Evolutionary conservation across 1,140 invertebrate species (phyloP), one percentile per base, ranked within the genome.

Genomic region (Archivesica marissinica): DNA sequence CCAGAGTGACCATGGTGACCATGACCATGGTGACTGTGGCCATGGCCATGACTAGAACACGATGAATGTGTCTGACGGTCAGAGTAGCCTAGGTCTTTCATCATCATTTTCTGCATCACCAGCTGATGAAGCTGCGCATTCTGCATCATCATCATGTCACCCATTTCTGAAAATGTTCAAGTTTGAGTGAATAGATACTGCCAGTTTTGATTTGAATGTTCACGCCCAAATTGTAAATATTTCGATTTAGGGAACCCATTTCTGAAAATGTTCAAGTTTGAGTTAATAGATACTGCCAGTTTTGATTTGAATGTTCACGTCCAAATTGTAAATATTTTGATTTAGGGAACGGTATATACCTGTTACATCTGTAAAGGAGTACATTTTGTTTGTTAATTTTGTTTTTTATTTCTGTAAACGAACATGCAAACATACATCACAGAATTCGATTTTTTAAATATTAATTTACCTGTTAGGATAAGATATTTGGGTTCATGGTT

Each of bases 131-230:
- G 86, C 87, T 92, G 91, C 15, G 90, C 91, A 66, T 91, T 91
- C 82, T 92, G 89, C 79, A 92, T 87, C 91, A 92, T 90, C 91
- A 92, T 91, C 89, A 92, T 89, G 35, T 92, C 91, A 80, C 90
- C 90, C 47, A 91, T 83, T n/a, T 91, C 90, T 91, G 86, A 35
- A 86, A 82, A 7, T 28, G 75, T 77, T 59, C 41, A 33, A 35
- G 30, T 44, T 59, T 38, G 23, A 76, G 50, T 59, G 39, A 39
- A 54, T 0, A 68, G 28, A 52, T 4, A 6, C 33, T 72, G 68
- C 68, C 68, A 72, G 68, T 44, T 47, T 72, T 72, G 38, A 50
- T 25, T 15, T 68, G 20, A 20, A 11, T 11, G 44, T 47, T 47
- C 9, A n/a, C n/a, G n/a, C n/a, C n/a, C n/a, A n/a, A n/a, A n/a